These are phyloP conservation scores for Leucophenga montana DNA, from an alignment of 2,888 invertebrate species.

Conservation along the genomic window DNA sequence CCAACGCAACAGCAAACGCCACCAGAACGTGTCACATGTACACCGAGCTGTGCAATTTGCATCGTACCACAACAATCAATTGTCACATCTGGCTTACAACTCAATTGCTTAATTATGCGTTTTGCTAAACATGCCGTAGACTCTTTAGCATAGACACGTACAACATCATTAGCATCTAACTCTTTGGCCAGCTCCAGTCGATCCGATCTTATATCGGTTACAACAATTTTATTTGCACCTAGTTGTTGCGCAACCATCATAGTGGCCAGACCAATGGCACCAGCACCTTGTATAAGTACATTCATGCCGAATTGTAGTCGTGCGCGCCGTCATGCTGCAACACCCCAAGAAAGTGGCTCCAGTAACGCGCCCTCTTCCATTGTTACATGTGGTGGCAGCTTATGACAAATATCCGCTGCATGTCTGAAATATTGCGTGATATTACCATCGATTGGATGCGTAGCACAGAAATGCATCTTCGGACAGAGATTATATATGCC, in stretches of 20 bases:
- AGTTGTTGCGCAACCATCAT: conserved; percentile 85
- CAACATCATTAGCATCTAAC: conserved; percentile 80
- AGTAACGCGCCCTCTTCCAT: conserved; percentile 93
- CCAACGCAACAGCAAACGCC: conserved; percentile 89
- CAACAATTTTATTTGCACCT: conserved; percentile 83
- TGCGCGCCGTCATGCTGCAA: conserved; percentile 88
- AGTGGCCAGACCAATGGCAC: conserved; percentile 89
- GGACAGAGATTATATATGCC: conserved; percentile 92
- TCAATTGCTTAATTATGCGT: conserved; percentile 77
- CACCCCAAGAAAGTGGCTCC: conserved; percentile 93
- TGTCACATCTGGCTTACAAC: conserved; percentile 79
- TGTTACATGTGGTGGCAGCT: conserved; percentile 87
- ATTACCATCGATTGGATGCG: conserved; percentile 91
- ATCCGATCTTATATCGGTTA: conserved; percentile 75
- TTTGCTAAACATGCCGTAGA: conserved; percentile 73
- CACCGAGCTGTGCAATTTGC: conserved; percentile 81
- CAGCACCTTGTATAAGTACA: conserved; percentile 85
- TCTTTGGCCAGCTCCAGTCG: conserved; percentile 81
- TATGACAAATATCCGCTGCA: conserved; percentile 89
- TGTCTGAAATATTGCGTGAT: conserved; percentile 88
- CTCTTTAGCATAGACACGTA: conserved; percentile 67
- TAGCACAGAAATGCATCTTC: conserved; percentile 90
- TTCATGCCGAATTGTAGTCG: conserved; percentile 80
- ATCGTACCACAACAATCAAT: conserved; percentile 91
- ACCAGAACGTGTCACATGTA: conserved; percentile 87